A percentile compares a stretch with the other conserved stretches of the same genome.
These are phyloP conservation scores for Hapalemur alaotrensis DNA, from an alignment of 2,797 vertebrate species.

Conservation along the genomic window DNA sequence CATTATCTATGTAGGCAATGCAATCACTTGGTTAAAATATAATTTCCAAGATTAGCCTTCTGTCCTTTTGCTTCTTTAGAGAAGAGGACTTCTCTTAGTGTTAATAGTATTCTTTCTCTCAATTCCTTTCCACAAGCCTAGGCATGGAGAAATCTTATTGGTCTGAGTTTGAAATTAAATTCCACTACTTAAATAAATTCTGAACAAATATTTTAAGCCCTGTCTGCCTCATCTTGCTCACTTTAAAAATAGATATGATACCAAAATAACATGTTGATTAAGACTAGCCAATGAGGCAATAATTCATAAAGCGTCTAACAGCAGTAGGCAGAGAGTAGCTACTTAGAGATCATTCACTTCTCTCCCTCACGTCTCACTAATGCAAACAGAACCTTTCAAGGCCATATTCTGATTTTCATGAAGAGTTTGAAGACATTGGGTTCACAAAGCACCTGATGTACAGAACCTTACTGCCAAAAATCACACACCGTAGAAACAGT, in stretches of 20 bases:
- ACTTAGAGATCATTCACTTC: neutral
- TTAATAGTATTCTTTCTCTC: neutral
- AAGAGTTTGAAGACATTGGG: neutral
- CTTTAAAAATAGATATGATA: neutral
- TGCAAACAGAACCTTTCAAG: neutral
- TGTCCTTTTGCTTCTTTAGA: neutral
- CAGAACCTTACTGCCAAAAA: neutral
- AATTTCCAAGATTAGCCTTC: neutral
- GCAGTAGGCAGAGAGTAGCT: neutral
- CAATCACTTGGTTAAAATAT: neutral
- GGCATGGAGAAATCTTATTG: neutral
- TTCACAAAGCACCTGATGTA: neutral
- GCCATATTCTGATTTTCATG: neutral
- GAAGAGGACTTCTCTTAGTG: neutral
- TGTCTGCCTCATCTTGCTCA: neutral
- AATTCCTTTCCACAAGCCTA: neutral
- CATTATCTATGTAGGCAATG: no score
- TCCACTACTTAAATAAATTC: neutral
- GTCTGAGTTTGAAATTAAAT: neutral
- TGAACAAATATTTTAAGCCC: neutral
- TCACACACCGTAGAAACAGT: neutral
- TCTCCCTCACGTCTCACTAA: neutral
- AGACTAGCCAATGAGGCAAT: neutral
- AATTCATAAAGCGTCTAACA: neutral
- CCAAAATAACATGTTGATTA: neutral